A percentile compares a stretch with the other conserved stretches of the same genome.
phyloP scores from a whole-genome alignment of 2,888 invertebrate genomes.

The Antitype chi region DNA sequence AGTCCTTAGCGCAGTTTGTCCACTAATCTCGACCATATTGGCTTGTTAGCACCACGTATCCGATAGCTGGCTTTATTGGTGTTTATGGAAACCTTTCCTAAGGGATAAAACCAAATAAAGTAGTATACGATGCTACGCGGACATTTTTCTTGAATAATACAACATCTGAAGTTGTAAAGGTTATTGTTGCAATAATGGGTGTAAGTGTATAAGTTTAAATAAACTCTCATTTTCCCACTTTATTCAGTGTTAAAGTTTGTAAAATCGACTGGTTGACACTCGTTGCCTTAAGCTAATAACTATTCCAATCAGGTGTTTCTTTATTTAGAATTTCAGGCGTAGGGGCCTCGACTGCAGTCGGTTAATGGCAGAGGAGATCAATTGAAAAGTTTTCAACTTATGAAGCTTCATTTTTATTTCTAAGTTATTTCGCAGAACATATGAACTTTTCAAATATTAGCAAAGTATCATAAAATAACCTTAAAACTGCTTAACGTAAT shows the following conservation, averaged over 20 bases:
- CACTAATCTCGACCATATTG: conserved; percentile 84
- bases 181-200: background rate
- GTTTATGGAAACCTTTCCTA: conserved; percentile 69
- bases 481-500: conserved; percentile 30
- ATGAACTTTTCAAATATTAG: background rate
- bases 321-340: background rate
- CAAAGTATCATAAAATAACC: conserved; percentile 24
- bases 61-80: conserved; percentile 72
- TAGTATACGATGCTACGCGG: conserved; percentile 52
- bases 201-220: background rate
- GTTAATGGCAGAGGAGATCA: background rate
- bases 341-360: background rate
- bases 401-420: background rate
- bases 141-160: conserved; percentile 15
- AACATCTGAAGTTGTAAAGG: background rate
- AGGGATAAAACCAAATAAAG: conserved; percentile 61
- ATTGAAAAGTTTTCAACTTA: background rate
- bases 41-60: conserved; percentile 83
- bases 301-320: background rate
- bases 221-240: background rate
- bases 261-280: background rate
- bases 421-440: background rate
- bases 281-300: background rate
- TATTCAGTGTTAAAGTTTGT: background rate
- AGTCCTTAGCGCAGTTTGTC: conserved; percentile 71